A percentile compares a stretch with the other conserved stretches of the same genome.
These are phyloP conservation scores for Samia ricini DNA, from an alignment of 1,140 invertebrate species.

Conservation along the genomic window DNA sequence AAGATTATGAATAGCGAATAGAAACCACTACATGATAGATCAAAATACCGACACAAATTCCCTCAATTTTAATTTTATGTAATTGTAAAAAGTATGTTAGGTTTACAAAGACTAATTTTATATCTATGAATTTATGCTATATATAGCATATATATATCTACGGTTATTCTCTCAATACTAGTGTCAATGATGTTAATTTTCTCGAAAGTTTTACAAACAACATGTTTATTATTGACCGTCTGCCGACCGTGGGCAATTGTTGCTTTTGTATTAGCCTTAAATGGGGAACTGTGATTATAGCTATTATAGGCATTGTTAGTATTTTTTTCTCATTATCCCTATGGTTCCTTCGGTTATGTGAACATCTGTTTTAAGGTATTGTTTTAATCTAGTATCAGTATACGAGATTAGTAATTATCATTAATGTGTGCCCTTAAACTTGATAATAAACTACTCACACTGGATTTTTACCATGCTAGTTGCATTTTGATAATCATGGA, in stretches of 20 bases:
- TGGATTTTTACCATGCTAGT: too few species aligned
- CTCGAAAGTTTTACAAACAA: neutral
- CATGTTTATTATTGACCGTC: constrained; percentile 24
- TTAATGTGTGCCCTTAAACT: too few species aligned
- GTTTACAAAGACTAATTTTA: neutral
- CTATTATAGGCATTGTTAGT: constrained; percentile 13
- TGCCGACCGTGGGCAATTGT: constrained; percentile 21
- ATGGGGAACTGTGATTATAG: constrained; percentile 28
- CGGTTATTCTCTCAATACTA: neutral
- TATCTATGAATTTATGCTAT: neutral
- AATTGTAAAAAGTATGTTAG: constrained; percentile 3
- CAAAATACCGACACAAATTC: too few species aligned
- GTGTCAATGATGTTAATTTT: neutral
- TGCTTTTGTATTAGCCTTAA: constrained; percentile 31
- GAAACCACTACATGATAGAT: too few species aligned
- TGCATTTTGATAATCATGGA: too few species aligned
- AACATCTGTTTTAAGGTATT: too few species aligned
- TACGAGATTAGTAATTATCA: too few species aligned
- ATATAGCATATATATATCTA: neutral
- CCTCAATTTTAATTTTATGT: constrained; percentile 7
- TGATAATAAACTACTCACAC: too few species aligned
- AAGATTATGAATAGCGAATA: too few species aligned
- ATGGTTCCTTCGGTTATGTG: too few species aligned
- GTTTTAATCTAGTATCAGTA: too few species aligned
- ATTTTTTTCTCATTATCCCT: neutral